Percentiles rank a stretch among this genome's conserved stretches.
Evolutionary conservation across 2,113 vertebrate genomes (phyloP).

Genomic region (Beaufortia kweichowensis): DNA sequence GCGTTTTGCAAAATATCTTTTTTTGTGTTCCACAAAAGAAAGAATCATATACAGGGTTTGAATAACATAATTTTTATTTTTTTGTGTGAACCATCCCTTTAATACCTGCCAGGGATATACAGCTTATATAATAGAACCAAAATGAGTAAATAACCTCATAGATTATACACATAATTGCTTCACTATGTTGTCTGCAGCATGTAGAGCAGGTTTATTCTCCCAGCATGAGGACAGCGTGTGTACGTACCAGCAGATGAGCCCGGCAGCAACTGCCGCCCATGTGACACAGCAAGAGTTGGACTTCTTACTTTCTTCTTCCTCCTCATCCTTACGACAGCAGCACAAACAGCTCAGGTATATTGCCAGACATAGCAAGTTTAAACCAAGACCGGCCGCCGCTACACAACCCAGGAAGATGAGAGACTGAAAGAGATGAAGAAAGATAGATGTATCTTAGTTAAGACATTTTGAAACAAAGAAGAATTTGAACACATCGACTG

Average conservation of each 20-base stretch:
- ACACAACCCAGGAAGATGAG: conserved; percentile 87
- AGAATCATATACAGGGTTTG: too few species aligned
- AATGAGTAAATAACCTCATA: neutral
- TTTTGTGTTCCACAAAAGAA: too few species aligned
- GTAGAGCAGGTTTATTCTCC: neutral
- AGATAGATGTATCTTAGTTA: neutral
- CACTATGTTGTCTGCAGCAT: neutral
- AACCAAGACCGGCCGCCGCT: conserved; percentile 82
- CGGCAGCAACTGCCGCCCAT: conserved; percentile 85
- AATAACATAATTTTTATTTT: too few species aligned
- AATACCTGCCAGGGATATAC: neutral
- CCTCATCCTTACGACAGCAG: conserved; percentile 82
- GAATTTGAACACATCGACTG: neutral
- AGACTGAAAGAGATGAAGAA: conserved; percentile 71
- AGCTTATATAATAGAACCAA: neutral
- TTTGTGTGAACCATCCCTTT: too few species aligned
- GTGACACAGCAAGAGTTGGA: conserved; percentile 84
- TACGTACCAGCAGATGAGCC: conserved; percentile 91
- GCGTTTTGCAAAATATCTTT: too few species aligned
- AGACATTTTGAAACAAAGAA: neutral
- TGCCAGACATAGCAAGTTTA: conserved; percentile 86
- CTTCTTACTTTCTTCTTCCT: conserved; percentile 78
- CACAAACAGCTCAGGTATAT: conserved; percentile 86
- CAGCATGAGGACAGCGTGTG: neutral
- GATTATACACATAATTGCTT: neutral